These are phyloP conservation scores for Unio delphinus DNA, from an alignment of 2,888 invertebrate genomes.

Conservation along the genomic window DNA sequence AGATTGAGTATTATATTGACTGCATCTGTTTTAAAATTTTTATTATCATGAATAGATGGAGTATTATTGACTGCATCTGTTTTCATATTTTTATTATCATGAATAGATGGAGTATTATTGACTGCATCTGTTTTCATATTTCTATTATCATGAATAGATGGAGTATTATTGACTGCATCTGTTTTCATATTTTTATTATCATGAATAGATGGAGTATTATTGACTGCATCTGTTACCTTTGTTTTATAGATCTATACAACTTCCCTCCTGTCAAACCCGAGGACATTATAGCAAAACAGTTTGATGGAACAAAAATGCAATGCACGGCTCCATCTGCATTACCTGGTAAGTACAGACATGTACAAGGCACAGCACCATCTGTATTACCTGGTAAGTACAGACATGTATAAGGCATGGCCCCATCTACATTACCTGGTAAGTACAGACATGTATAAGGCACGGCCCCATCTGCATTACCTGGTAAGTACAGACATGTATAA, in stretches of 20 bases:
- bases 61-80: too few relatives aligned
- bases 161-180: too few relatives aligned
- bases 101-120: too few relatives aligned
- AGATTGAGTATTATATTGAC: too few relatives aligned
- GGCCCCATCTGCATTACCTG: conserved; percentile 26
- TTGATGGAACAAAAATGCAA: conserved; percentile 29
- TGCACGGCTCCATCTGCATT: conserved; percentile 27
- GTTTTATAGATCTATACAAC: conserved; percentile 20
- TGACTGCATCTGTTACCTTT: neutral
- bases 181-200: too few relatives aligned
- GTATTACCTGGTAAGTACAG: conserved; percentile 23
- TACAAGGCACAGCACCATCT: conserved; percentile 10
- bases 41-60: too few relatives aligned
- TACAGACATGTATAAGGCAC: neutral
- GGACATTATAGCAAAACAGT: conserved; percentile 30
- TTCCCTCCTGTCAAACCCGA: conserved; percentile 34
- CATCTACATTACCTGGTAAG: conserved; percentile 28
- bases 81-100: too few relatives aligned
- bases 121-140: too few relatives aligned
- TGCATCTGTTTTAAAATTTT: too few relatives aligned
- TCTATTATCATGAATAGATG: too few relatives aligned
- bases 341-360: conserved; percentile 17
- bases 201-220: too few relatives aligned
- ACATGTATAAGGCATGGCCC: neutral
- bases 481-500: conserved; percentile 7